Evolutionary conservation across 2,888 invertebrate species (phyloP).

Genomic region (Limenitis camilla): DNA sequence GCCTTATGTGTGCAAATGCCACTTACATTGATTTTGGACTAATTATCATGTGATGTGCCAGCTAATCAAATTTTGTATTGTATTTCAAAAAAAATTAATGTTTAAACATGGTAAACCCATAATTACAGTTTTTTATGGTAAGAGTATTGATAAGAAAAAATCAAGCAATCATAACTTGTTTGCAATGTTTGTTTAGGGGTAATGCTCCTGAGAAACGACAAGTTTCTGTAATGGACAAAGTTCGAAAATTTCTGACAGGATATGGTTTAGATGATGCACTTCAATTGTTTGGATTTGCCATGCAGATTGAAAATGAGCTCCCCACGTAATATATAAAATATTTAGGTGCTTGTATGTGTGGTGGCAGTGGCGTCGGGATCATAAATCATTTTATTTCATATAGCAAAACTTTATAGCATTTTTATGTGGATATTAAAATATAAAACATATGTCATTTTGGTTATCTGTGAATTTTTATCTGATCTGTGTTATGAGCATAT

Average conservation of each 20-base stretch:
- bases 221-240: slow-evolving; percentile 46
- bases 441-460: not conserved
- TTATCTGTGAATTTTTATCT: too few species aligned
- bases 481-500: too few species aligned
- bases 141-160: not conserved
- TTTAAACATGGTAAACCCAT: too few species aligned
- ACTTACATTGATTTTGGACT: too few species aligned
- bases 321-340: slow-evolving; percentile 43
- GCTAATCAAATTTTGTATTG: too few species aligned
- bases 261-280: slow-evolving; percentile 54
- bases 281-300: slow-evolving; percentile 50
- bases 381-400: slow-evolving; percentile 1
- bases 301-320: slow-evolving; percentile 42
- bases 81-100: too few species aligned
- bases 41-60: too few species aligned
- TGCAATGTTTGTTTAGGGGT: slow-evolving; percentile 53
- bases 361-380: slow-evolving; percentile 12
- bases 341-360: slow-evolving; percentile 16
- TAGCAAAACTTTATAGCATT: not conserved
- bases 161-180: slow-evolving; percentile 11
- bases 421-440: not conserved
- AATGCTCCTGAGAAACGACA: slow-evolving; percentile 44
- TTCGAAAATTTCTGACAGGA: slow-evolving; percentile 63
- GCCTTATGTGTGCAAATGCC: too few species aligned
- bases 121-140: too few species aligned